phyloP scores from a whole-genome alignment of 1,140 invertebrate genomes.

The Acromyrmex charruanus region DNA sequence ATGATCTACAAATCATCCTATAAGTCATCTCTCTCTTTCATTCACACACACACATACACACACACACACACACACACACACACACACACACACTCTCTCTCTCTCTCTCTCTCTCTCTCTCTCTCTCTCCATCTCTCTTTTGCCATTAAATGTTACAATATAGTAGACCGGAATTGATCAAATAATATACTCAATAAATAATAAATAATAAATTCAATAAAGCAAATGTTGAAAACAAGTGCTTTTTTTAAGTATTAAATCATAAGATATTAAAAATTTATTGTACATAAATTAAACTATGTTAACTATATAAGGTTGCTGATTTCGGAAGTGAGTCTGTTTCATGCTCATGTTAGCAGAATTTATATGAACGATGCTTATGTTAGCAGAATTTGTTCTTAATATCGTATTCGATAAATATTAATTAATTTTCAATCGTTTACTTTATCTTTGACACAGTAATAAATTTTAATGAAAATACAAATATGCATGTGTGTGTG shows the following conservation, averaged over 20 bases:
- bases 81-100: too few relatives aligned
- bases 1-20: background rate
- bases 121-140: background rate
- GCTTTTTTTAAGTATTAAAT: conserved; percentile 7
- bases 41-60: too few relatives aligned
- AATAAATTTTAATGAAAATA: background rate
- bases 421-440: conserved; percentile 16
- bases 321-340: background rate
- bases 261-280: background rate
- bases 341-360: background rate
- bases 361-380: background rate
- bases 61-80: too few relatives aligned
- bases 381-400: background rate
- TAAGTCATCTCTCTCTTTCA: background rate
- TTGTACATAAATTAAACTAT: conserved; percentile 1
- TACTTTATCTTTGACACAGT: background rate
- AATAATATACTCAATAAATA: background rate
- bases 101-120: background rate
- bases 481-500: background rate
- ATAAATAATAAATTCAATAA: background rate
- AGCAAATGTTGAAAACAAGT: conserved; percentile 8
- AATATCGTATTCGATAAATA: background rate
- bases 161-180: background rate
- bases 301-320: background rate
- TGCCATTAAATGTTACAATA: background rate